Evolutionary conservation across 2,113 vertebrate species (phyloP).

Genomic region (Paratilapia polleni): DNA sequence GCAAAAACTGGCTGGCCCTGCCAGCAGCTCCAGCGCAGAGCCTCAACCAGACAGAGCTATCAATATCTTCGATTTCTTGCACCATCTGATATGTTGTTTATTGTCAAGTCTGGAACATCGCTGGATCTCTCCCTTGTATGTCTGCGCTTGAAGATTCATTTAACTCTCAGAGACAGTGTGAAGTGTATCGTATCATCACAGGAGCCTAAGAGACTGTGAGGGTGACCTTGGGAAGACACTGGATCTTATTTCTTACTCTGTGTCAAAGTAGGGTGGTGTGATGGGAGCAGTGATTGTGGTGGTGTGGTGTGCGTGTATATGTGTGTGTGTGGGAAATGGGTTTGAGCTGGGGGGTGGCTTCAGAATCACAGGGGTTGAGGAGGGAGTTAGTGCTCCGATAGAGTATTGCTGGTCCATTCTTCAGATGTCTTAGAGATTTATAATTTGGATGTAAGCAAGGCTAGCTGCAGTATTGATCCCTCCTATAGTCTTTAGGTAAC

Average conservation of each 20-base stretch:
- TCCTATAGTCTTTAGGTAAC: constrained; percentile 56
- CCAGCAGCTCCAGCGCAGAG: constrained; percentile 23
- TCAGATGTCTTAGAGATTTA: constrained; percentile 66
- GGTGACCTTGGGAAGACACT: constrained; percentile 71
- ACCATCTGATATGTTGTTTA: constrained; percentile 78
- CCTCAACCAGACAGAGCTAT: constrained; percentile 63
- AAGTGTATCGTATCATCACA: constrained; percentile 69
- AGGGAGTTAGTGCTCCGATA: constrained; percentile 16
- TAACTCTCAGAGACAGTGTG: constrained; percentile 56
- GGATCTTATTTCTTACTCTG: constrained; percentile 69
- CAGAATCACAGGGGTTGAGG: constrained; percentile 27
- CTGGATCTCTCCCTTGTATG: constrained; percentile 57
- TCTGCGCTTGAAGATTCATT: constrained; percentile 69
- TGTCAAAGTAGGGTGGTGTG: constrained; percentile 40
- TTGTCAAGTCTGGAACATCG: constrained; percentile 62
- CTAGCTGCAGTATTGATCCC: constrained; percentile 69
- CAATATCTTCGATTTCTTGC: constrained; percentile 73
- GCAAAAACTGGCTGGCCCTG: constrained; percentile 1
- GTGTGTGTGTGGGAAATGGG: neutral
- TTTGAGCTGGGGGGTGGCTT: neutral
- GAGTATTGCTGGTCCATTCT: constrained; percentile 53
- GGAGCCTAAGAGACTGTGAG: constrained; percentile 61
- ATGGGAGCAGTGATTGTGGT: constrained; percentile 9
- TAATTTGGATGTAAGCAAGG: constrained; percentile 46
- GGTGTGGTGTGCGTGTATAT: neutral